Conservation (phyloP, 2,888 invertebrate species). For the Tetanocera ferruginea region DNA sequence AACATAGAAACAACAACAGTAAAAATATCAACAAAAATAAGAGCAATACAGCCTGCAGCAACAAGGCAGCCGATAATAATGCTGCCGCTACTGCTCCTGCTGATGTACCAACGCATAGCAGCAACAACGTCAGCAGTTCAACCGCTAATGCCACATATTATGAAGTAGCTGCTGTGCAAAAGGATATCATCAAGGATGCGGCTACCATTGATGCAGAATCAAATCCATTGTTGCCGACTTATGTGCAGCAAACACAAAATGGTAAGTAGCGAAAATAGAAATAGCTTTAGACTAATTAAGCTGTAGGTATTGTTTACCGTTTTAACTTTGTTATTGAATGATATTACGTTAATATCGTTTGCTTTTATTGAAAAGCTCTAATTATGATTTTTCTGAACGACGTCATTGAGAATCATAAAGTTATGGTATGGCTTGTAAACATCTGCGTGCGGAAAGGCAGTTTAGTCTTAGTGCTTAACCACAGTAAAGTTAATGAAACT, state of each 20-base stretch:
- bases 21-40: slow-evolving; percentile 41
- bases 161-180: not conserved
- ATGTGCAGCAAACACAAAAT: not conserved
- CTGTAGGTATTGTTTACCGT: not conserved
- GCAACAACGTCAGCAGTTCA: not conserved
- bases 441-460: no score
- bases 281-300: slow-evolving; percentile 4
- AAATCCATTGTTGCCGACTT: not conserved
- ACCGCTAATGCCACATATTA: not conserved
- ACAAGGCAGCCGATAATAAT: not conserved
- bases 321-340: not conserved
- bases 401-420: no score
- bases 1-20: slow-evolving; percentile 15
- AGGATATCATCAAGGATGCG: not conserved
- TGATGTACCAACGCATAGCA: not conserved
- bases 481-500: no score
- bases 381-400: no score
- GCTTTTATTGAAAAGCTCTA: no score
- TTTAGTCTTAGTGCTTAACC: no score
- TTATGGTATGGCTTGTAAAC: no score
- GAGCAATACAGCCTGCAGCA: slow-evolving; percentile 11
- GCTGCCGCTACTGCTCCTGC: not conserved
- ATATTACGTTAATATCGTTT: not conserved
- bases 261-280: slow-evolving; percentile 25
- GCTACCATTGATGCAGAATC: not conserved